A percentile compares a stretch with the other conserved stretches of the same genome.
These are phyloP conservation scores for Molorchus minor DNA, from an alignment of 2,888 invertebrate genomes.

Conservation along the genomic window DNA sequence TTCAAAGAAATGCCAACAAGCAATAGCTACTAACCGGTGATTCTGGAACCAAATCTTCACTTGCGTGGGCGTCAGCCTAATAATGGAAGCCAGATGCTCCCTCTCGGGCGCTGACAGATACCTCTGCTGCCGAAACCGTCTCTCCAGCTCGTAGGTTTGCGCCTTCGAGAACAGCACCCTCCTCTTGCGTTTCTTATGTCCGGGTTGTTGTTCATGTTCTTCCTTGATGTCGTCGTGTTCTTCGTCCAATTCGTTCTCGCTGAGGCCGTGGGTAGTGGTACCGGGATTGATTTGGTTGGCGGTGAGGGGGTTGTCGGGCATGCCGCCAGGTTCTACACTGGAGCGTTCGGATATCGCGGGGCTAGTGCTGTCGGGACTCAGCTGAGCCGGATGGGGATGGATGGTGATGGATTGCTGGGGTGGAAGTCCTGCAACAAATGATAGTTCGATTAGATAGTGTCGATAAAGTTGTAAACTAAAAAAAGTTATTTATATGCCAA, in stretches of 20 bases:
- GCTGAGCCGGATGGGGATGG: conserved; percentile 63
- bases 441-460: too few species aligned
- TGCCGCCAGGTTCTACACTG: conserved; percentile 51
- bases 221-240: conserved; percentile 68
- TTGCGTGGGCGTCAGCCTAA: conserved; percentile 96
- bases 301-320: conserved; percentile 44
- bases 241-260: conserved; percentile 54
- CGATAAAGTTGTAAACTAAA: too few species aligned
- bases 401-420: conserved; percentile 38
- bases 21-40: conserved; percentile 75
- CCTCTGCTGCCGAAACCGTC: conserved; percentile 93
- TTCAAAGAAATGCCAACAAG: too few species aligned
- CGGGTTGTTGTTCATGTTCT: conserved; percentile 61
- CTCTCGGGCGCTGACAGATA: conserved; percentile 98
- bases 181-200: conserved; percentile 90
- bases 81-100: conserved; percentile 94
- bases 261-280: conserved; percentile 43
- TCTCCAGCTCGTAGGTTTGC: conserved; percentile 95
- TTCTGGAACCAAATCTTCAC: conserved; percentile 99
- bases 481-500: too few species aligned
- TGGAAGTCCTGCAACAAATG: conserved; percentile 37
- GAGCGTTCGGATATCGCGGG: conserved; percentile 80
- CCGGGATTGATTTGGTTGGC: conserved; percentile 38
- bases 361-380: conserved; percentile 87
- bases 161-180: conserved; percentile 97